Percentiles rank a stretch among this genome's conserved stretches.
These are phyloP conservation scores for Notechis scutatus DNA, from an alignment of 2,113 vertebrate species.

Conservation along the genomic window DNA sequence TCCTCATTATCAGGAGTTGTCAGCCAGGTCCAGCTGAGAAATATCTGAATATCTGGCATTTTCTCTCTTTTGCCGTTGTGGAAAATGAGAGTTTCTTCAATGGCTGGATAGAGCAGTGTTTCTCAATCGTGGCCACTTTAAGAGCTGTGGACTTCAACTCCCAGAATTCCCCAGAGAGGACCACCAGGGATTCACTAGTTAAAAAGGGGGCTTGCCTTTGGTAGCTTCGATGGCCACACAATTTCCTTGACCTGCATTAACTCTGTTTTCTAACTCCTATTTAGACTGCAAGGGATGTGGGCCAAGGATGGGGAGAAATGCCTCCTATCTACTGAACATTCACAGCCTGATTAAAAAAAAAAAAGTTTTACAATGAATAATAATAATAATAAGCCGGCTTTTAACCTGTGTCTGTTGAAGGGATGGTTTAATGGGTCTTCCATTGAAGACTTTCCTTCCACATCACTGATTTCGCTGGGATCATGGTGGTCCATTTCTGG, in stretches of 20 bases:
- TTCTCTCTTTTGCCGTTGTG: not conserved
- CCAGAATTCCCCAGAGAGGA: not conserved
- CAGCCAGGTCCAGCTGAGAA: not conserved
- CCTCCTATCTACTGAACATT: not conserved
- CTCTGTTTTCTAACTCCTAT: not conserved
- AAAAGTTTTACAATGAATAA: not conserved
- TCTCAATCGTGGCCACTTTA: not conserved
- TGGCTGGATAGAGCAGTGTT: not conserved
- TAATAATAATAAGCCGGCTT: not conserved
- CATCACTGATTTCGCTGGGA: conserved; percentile 51
- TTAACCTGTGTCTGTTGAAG: conserved; percentile 66
- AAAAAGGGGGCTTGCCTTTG: not conserved
- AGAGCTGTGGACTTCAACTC: not conserved
- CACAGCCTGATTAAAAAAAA: not conserved
- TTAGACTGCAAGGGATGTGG: not conserved
- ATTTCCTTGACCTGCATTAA: not conserved
- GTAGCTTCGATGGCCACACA: not conserved
- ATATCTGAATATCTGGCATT: not conserved
- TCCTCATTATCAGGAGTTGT: not conserved
- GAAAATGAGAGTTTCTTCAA: not conserved
- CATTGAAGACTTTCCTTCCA: conserved; percentile 56
- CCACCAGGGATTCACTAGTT: not conserved
- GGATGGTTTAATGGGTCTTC: conserved; percentile 54
- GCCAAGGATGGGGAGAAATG: not conserved
- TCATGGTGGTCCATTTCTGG: conserved; percentile 37